Base-by-base conservation (phyloP, 53 echinoderm and acorn worm species). In the Arbacia lixula region DNA sequence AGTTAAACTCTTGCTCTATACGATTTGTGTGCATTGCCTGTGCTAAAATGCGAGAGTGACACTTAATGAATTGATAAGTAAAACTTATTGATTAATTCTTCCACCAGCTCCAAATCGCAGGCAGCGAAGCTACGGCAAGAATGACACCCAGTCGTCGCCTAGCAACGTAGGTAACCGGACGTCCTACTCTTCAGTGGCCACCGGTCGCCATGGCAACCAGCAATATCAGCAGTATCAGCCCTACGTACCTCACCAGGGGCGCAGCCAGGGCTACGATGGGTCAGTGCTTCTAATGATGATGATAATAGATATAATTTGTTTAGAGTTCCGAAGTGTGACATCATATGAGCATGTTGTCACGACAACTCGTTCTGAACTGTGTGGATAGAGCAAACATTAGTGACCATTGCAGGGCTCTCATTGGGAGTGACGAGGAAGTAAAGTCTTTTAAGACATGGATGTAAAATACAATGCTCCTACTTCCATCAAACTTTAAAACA, bases 221-320 rank as follows among this genome's bases (percentile, higher is more conserved):
- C 91, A 87, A 62, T 94, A 94, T 58, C 92, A 90, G 26, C 92
- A 92, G 12, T 93, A 95, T 67, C 99, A 98, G 65, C 99, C 99
- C 1, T 98, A 98, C 65, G 91, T 98, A 34, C 99, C 98, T 0
- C 94, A 97, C 66, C 99, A 98, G 60, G 89, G 86, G 25, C 35
- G 82, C 22, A 81, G 63, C 50, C 82, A 81, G 51, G 82, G 82
- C 8, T 63, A 81, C 32, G 82, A 81, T 27, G 82, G 82, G 82
- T 81, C 19, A 63, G 82, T 60, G 16, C 5, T 37, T 34, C 17
- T 36, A 46, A 14, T 46, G 8, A 46, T 46, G 46, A n/a, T n/a
- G n/a, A n/a, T n/a, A n/a, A n/a, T n/a, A n/a, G n/a, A n/a, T n/a
- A n/a, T n/a, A n/a, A n/a, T n/a, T n/a, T n/a, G n/a, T n/a, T n/a